Evolutionary conservation across 2,797 vertebrate genomes (phyloP), one percentile per base, ranked within the genome.

Genomic region (Sebastes umbrosus): DNA sequence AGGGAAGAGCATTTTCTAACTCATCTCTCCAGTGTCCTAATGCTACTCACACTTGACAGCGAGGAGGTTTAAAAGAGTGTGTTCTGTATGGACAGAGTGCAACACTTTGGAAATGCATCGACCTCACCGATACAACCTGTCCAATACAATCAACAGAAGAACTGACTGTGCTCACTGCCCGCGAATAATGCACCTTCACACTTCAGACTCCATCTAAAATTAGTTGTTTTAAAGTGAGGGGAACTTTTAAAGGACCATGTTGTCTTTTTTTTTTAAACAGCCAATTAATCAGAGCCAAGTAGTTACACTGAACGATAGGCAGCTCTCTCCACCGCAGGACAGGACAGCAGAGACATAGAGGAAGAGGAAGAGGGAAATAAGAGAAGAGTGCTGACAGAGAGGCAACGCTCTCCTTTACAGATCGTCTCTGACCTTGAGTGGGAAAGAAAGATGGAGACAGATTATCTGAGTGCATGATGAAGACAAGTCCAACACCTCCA

Each of bases 201-300:
- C 55, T 76, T 87, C 68, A 78, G 34, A 78, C 46, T 57, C 22
- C 8, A 27, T 75, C 81, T 80, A 68, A 83, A 74, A 84, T 83
- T 11, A 36, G 50, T 59, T 62, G 63, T 31, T 79, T 82, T 62
- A 46, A 73, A 73, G 63, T 20, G 27, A 69, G 11, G 6, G 57
- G 11, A 76, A 84, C 68, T 70, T 84, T 86, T 86, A 62, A 76
- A 83, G 74, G 74, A 71, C 71, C 57, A 18, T 75, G 46, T 58
- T 75, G 59, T 73, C 10, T 79, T 67, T 60, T 67, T 39, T 64
- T 64, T 79, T 59, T 14, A 29, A 70, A 62, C 62, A 70, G 71
- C 29, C 68, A 85, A 81, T 79, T 87, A 77, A 85, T 87, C 66
- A 85, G 65, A 83, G 79, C 71, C 72, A 81, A 73, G 69, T 75